phyloP scores from a whole-genome alignment of 2,797 vertebrate genomes.

The Naso thynnoides region DNA sequence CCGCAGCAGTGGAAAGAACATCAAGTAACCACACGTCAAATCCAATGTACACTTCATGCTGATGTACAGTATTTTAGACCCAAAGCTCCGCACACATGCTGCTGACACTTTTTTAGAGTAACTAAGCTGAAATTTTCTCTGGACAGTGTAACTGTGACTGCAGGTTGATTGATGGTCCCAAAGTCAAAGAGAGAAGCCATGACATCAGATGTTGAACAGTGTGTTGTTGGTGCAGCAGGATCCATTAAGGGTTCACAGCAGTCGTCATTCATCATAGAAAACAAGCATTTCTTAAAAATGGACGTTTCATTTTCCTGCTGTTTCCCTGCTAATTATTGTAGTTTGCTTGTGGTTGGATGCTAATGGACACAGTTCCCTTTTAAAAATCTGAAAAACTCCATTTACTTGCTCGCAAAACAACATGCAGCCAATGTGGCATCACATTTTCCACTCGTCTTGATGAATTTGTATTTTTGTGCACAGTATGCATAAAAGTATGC shows the following conservation, averaged over 20 bases:
- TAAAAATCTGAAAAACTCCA: conserved; percentile 19
- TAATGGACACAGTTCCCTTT: background rate
- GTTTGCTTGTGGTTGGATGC: conserved; percentile 3
- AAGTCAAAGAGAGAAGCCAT: conserved; percentile 61
- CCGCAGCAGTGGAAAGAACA: conserved; percentile 50
- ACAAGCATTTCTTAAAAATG: conserved; percentile 28
- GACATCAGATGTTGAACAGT: conserved; percentile 57
- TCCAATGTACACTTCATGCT: conserved; percentile 30
- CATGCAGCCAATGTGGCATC: conserved; percentile 1
- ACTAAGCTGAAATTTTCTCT: conserved; percentile 28
- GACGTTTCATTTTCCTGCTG: conserved; percentile 9
- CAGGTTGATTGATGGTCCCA: conserved; percentile 57
- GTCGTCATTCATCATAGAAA: conserved; percentile 52
- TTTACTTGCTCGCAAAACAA: conserved; percentile 2
- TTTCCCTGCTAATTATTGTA: background rate
- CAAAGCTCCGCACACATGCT: conserved; percentile 13
- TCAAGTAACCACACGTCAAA: conserved; percentile 49
- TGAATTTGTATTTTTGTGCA: conserved; percentile 32
- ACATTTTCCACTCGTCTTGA: conserved; percentile 9
- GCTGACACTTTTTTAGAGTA: conserved; percentile 38
- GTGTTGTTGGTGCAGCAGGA: conserved; percentile 43
- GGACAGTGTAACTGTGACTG: conserved; percentile 12
- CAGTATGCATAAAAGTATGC: conserved; percentile 56
- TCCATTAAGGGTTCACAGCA: conserved; percentile 32
- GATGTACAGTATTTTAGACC: conserved; percentile 29